phyloP scores from a whole-genome alignment of 2,113 vertebrate species.

The Odocoileus hemionus region DNA sequence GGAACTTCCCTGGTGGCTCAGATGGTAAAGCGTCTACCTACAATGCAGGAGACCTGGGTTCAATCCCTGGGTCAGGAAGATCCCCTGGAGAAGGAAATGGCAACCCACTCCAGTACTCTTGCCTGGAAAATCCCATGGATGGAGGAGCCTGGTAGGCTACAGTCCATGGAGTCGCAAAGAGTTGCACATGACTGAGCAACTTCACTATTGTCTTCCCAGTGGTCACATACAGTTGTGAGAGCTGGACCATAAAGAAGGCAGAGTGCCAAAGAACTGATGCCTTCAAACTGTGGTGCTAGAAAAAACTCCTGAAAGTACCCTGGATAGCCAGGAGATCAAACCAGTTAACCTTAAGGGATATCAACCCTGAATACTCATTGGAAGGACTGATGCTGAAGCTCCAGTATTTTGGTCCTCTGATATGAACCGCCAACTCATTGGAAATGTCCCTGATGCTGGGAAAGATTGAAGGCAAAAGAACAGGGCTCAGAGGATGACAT shows the following conservation, averaged over 20 bases:
- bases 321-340: background rate
- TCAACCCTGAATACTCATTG: background rate
- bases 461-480: background rate
- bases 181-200: too few species aligned
- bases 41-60: too few species aligned
- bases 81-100: too few species aligned
- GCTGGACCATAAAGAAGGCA: background rate
- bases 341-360: background rate
- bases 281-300: background rate
- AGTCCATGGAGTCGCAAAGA: too few species aligned
- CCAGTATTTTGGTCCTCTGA: background rate
- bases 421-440: fast-evolving
- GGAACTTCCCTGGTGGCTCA: too few species aligned
- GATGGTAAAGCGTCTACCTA: too few species aligned
- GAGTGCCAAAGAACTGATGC: background rate
- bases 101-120: too few species aligned
- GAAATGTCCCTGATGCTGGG: background rate
- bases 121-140: too few species aligned
- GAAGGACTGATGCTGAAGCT: background rate
- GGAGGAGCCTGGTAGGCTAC: too few species aligned
- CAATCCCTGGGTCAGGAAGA: too few species aligned
- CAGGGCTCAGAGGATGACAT: background rate
- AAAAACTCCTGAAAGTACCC: background rate
- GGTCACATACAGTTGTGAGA: background rate
- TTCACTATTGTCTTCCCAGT: background rate